Base-by-base conservation (phyloP, 1,140 invertebrate genomes). In the Drusus annulatus region DNA sequence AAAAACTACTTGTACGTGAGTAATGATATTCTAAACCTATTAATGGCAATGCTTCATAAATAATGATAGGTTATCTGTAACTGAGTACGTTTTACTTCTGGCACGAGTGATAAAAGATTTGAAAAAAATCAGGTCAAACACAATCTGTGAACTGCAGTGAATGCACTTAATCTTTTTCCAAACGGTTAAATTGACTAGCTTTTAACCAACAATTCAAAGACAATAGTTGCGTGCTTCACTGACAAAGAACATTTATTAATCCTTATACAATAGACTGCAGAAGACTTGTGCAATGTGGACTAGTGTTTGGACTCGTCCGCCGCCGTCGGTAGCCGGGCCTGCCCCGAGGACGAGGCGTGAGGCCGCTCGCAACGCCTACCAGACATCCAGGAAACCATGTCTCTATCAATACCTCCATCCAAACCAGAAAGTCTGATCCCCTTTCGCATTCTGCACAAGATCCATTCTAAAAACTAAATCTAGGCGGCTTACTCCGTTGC, bases 1-100 rank as follows among this genome's bases (percentile, higher is more conserved):
- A 28, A 13, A 45, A 45, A 45, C 0, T 13, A 65, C 28, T 45
- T 13, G 21, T 0, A 65, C 60, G 62, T 65, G 62, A 31, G 62
- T 31, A 65, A 28, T 25, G 28, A 21, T 65, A 28, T 45, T 45
- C 36, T 23, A 60, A 60, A 60, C 56, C 56, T 60, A 60, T 65
- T 65, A 28, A 65, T 31, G 13, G 62, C 16, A 16, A 31, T 65
- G 23, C 62, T 65, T 31, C 21, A 31, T 28, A 25, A n/a, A 65
- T 65, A 65, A 65, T 65, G 23, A 65, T 65, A 65, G 21, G 62
- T 25, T 65, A 65, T 31, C 25, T 65, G 16, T 25, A 60, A 23
- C 56, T 60, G 56, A 13, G 23, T 60, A 60, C 7, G 62, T 65
- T 65, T 65, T 65, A 25, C 25, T 65, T 31, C 62, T 21, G 16